Evolutionary conservation across 2,888 invertebrate species (phyloP), one percentile per base, ranked within the genome.

Genomic region (Phyllotreta striolata): DNA sequence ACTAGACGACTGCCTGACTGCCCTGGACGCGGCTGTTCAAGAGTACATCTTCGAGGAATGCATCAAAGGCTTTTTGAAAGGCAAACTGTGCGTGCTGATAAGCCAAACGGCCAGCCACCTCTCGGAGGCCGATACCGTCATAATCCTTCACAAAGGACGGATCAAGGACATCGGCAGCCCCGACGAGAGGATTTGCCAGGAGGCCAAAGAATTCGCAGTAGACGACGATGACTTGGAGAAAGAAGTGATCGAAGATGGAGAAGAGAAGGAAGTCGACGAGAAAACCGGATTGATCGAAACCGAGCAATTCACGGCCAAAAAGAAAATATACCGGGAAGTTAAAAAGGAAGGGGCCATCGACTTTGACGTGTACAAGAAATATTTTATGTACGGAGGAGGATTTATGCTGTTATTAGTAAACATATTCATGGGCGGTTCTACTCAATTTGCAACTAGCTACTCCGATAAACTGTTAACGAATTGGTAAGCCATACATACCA

Each of bases 1-100:
- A 5, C 81, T 96, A 52, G 95, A 95, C 79, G 95, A 95, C 81
- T 94, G 95, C 0, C 82, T 95, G 24, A 90, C 93, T 68, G 94
- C 95, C 0, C 92, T 95, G n/a, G 95, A 95, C 82, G 87, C 92
- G 0, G 90, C 91, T 34, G 95, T 95, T 3, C 92, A 93, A 3
- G 87, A 91, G 0, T 91, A 92, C 80, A 85, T 95, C 71, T 95
- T 95, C 81, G 91, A 94, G 76, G 87, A 90, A 77, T 92, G 91
- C 74, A 85, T 92, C 54, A 84, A 75, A 52, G 69, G 84, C 6
- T 87, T 87, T 72, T 81, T 93, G 69, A 83, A 85, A 8, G 84
- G 87, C 66, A 87, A 89, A 76, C 88, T 91, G 0, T 81, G 89
- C 38, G 85, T 93, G 51, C 84, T 93, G 9, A 90, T 91, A 68